These are phyloP conservation scores for Pseudomyrmex pallidus DNA, from an alignment of 1,140 invertebrate species.

Conservation along the genomic window DNA sequence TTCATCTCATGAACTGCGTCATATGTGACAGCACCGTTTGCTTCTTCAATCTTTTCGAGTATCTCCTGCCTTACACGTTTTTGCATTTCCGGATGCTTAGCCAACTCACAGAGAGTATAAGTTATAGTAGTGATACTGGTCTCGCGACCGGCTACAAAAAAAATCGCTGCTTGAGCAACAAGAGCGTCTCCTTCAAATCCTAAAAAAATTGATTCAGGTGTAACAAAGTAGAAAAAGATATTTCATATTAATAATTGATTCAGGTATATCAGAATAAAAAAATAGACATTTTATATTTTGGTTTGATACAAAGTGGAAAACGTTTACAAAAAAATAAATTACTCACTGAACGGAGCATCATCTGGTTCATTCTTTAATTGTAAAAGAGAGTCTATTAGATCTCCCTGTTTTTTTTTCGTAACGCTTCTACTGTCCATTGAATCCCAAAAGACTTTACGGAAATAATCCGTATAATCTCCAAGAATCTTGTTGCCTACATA, in stretches of 20 bases:
- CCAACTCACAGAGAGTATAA: slow-evolving; percentile 81
- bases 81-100: slow-evolving; percentile 72
- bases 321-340: background rate
- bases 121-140: slow-evolving; percentile 84
- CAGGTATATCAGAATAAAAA: background rate
- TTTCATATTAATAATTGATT: background rate
- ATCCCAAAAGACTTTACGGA: slow-evolving; percentile 80
- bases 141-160: slow-evolving; percentile 85
- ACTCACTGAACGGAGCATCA: slow-evolving; percentile 77
- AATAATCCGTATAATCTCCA: slow-evolving; percentile 43
- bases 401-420: slow-evolving; percentile 77
- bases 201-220: background rate
- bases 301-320: background rate
- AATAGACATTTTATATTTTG: too few relatives aligned
- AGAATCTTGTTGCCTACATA: background rate
- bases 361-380: slow-evolving; percentile 79
- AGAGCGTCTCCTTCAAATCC: slow-evolving; percentile 70
- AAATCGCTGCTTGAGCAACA: slow-evolving; percentile 77
- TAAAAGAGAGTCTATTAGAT: slow-evolving; percentile 81
- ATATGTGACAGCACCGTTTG: slow-evolving; percentile 66
- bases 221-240: background rate
- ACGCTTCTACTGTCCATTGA: slow-evolving; percentile 77
- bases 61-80: slow-evolving; percentile 87
- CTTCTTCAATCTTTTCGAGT: slow-evolving; percentile 75
- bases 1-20: slow-evolving; percentile 72